A percentile compares a stretch with the other conserved stretches of the same genome.
phyloP scores from a whole-genome alignment of 2,113 vertebrate species.

The Pterocles burchelli region DNA sequence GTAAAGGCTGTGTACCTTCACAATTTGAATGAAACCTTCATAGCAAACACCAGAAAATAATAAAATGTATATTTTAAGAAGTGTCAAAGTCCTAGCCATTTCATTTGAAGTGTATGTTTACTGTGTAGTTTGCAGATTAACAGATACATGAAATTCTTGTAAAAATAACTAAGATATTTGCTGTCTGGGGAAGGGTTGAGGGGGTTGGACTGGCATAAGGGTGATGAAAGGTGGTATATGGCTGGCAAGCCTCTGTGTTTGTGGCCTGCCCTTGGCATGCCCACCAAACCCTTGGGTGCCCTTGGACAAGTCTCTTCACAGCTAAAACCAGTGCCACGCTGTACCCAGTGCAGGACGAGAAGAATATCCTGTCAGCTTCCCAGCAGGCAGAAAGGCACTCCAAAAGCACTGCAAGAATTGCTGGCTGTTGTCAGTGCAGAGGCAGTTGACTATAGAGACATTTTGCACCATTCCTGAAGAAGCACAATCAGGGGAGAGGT shows the following conservation, averaged over 20 bases:
- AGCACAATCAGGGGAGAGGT: neutral
- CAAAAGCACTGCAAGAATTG: neutral
- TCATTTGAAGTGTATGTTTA: constrained; percentile 69
- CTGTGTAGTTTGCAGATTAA: constrained; percentile 27
- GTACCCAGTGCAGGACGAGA: neutral
- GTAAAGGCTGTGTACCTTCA: constrained; percentile 75
- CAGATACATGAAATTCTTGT: constrained; percentile 25
- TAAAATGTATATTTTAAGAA: constrained; percentile 79
- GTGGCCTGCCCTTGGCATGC: neutral
- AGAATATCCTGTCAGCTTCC: neutral
- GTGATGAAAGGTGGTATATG: neutral
- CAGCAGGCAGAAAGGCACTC: neutral
- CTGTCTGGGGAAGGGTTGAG: neutral
- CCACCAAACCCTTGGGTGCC: neutral
- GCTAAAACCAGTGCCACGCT: neutral
- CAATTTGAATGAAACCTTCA: constrained; percentile 75
- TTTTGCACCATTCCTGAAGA: neutral
- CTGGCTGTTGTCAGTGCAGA: neutral
- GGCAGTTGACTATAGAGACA: neutral
- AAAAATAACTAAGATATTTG: neutral
- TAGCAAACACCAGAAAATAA: constrained; percentile 74
- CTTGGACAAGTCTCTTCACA: neutral
- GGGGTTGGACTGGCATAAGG: neutral
- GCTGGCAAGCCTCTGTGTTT: neutral
- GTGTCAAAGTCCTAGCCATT: constrained; percentile 76